Evolutionary conservation across 2,888 invertebrate genomes (phyloP).

Genomic region (Sycophila texana): DNA sequence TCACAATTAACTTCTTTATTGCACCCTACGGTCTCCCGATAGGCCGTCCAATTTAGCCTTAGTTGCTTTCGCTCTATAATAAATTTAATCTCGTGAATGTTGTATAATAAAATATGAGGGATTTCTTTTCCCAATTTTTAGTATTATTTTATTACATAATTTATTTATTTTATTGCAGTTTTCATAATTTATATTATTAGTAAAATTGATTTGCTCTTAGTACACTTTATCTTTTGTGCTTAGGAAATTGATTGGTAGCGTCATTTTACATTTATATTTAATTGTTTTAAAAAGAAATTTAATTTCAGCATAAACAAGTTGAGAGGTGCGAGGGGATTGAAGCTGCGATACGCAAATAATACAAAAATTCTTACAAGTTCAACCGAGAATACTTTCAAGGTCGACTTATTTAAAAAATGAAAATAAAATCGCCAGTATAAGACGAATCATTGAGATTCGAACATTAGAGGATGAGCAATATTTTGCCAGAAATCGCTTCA

Average conservation of each 20-base stretch:
- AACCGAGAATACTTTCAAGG: slow-evolving; percentile 31
- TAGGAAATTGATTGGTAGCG: too few species aligned
- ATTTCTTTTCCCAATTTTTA: too few species aligned
- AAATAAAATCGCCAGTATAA: neutral
- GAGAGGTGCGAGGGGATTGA: neutral
- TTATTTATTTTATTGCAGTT: too few species aligned
- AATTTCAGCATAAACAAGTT: neutral
- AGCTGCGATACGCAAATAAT: neutral
- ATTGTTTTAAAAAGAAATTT: neutral
- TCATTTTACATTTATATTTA: too few species aligned
- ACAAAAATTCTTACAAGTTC: slow-evolving; percentile 27
- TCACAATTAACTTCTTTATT: neutral
- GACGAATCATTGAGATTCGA: too few species aligned
- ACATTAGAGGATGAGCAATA: neutral
- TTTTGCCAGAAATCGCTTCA: neutral
- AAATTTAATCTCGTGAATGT: too few species aligned
- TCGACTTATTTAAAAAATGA: slow-evolving; percentile 21
- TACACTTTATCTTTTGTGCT: too few species aligned
- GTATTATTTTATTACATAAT: neutral
- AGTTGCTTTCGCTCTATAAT: too few species aligned
- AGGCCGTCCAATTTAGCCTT: too few species aligned
- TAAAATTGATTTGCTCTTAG: too few species aligned
- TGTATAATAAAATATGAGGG: too few species aligned
- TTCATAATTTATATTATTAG: too few species aligned
- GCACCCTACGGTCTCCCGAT: neutral